phyloP scores from a whole-genome alignment of 2,888 invertebrate genomes.

The Muschampia plurimacula region DNA sequence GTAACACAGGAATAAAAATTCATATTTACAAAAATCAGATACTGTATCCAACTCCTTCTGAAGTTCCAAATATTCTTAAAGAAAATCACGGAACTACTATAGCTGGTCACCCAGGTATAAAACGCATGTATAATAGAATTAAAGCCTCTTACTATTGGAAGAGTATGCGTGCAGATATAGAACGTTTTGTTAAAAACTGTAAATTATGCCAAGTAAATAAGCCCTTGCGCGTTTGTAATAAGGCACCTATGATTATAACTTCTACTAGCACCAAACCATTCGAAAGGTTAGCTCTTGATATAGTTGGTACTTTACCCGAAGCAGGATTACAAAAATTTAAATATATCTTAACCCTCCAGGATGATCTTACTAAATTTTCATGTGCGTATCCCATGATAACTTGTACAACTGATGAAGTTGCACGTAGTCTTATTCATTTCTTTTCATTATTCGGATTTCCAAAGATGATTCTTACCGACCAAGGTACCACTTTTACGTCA shows the following conservation, averaged over 20 bases:
- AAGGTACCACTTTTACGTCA: not conserved
- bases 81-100: slow-evolving; percentile 42
- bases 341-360: slow-evolving; percentile 43
- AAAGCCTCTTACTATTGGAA: slow-evolving; percentile 37
- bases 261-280: slow-evolving; percentile 35
- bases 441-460: slow-evolving; percentile 47
- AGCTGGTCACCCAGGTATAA: slow-evolving; percentile 37
- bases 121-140: slow-evolving; percentile 29
- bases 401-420: slow-evolving; percentile 44
- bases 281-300: slow-evolving; percentile 36
- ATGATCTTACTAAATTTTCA: slow-evolving; percentile 44
- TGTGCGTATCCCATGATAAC: slow-evolving; percentile 42
- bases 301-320: slow-evolving; percentile 37
- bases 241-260: slow-evolving; percentile 39
- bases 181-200: slow-evolving; percentile 40
- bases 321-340: slow-evolving; percentile 39
- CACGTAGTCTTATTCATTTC: slow-evolving; percentile 44
- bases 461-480: slow-evolving; percentile 35
- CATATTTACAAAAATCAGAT: too few species aligned
- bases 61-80: slow-evolving; percentile 14
- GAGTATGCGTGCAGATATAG: slow-evolving; percentile 30
- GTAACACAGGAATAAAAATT: too few species aligned
- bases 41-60: too few species aligned
- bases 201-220: slow-evolving; percentile 37
- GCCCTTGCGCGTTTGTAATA: slow-evolving; percentile 27